Conservation (phyloP, 2,113 vertebrate genomes). For the Myiozetetes cayanensis region DNA sequence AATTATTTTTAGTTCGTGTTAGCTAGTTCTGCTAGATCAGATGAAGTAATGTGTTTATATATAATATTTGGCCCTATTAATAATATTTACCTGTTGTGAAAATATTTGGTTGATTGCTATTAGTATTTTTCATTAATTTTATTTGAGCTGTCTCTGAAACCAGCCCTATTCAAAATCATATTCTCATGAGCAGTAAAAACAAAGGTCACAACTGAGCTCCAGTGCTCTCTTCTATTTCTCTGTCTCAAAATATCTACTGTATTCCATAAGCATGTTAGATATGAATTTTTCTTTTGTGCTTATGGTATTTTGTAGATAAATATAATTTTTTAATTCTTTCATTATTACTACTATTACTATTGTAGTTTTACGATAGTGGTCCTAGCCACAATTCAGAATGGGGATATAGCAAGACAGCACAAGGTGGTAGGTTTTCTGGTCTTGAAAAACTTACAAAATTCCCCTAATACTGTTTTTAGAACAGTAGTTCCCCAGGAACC, state of each 20-base stretch:
- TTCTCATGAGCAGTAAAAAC: background rate
- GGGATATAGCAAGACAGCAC: background rate
- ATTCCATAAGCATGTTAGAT: background rate
- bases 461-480: background rate
- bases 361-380: background rate
- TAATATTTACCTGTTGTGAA: background rate
- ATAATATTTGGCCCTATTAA: background rate
- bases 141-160: background rate
- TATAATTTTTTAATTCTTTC: background rate
- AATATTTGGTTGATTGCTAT: background rate
- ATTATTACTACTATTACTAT: background rate
- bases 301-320: background rate
- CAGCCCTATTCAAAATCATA: background rate
- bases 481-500: background rate
- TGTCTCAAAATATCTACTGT: background rate
- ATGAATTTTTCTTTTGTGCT: background rate
- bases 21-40: background rate
- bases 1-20: conserved; percentile 32
- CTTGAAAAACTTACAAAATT: background rate
- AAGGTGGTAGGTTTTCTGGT: background rate
- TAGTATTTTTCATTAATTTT: background rate
- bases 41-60: background rate
- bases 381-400: background rate
- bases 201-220: background rate
- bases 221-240: background rate